Base-by-base conservation (phyloP, 2,888 invertebrate genomes). In the Embidobia sp. region DNA sequence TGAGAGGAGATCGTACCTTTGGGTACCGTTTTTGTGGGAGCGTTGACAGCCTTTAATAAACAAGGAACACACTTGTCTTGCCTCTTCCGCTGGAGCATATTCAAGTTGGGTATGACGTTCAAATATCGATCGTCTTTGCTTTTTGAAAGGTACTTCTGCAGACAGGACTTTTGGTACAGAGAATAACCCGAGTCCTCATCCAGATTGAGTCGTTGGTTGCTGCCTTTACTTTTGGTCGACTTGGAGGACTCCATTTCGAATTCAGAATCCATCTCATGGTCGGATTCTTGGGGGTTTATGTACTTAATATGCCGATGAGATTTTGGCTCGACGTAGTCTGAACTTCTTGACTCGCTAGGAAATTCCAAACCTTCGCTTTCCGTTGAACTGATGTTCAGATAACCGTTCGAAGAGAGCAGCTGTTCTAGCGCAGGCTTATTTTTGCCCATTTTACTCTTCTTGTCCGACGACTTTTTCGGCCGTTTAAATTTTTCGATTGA, bases 11-110 rank as follows among this genome's bases (percentile, higher is more conserved):
- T 8, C 2, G 10, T 1, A n/a, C 10, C 1, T 10, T 10, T 33
- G 1, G 33, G 33, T 33, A n/a, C 10, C 33, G 4, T 10, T 53
- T 37, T 55, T 0, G 31, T 7, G 1, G 55, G 22, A 3, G 16
- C 18, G 15, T 75, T 37, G 0, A 80, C 69, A 8, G 86, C 77
- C 63, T 82, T 84, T 57, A 83, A 77, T 73, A 89, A 80, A 64
- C 89, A 89, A 7, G 86, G 80, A 5, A 87, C 72, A 66, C 89
- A 89, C 61, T 83, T 86, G 55, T 89, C 88, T 2, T 70, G 48
- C 11, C 81, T 83, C 26, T 70, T 81, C 64, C 89, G 81, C 0
- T 82, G 81, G 40, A 82, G 83, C 10, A 85, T 78, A n/a, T 80
- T 79, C 4, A 86, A 70, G 29, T 55, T 66, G 1, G 88, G 88